phyloP scores from a whole-genome alignment of 2,888 invertebrate genomes.

The Cheiracanthium punctorium region DNA sequence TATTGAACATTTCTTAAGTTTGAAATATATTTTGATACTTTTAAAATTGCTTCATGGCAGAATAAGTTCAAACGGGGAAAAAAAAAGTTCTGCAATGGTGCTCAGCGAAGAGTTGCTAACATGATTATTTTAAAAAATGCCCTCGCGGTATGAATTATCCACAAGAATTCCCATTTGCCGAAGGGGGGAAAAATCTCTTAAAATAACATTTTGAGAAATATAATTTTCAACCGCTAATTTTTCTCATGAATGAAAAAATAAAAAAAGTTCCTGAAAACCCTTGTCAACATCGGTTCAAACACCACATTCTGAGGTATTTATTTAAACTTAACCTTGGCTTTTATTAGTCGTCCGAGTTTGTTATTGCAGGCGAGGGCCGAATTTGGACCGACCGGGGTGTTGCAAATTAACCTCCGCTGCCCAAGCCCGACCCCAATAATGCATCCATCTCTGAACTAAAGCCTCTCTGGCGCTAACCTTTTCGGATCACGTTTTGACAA shows the following conservation, averaged over 20 bases:
- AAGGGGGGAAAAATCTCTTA: too few relatives aligned
- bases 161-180: too few relatives aligned
- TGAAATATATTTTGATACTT: too few relatives aligned
- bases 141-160: too few relatives aligned
- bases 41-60: too few relatives aligned
- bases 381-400: slow-evolving; percentile 56
- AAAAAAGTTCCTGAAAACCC: slow-evolving; percentile 36
- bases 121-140: too few relatives aligned
- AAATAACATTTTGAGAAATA: neutral
- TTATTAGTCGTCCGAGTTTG: slow-evolving; percentile 45
- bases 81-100: too few relatives aligned
- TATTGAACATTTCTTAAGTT: too few relatives aligned
- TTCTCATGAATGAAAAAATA: slow-evolving; percentile 41
- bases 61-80: too few relatives aligned
- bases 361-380: slow-evolving; percentile 55
- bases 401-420: slow-evolving; percentile 50
- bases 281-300: slow-evolving; percentile 31
- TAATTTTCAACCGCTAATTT: neutral
- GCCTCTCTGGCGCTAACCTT: slow-evolving; percentile 36
- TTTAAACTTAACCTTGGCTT: slow-evolving; percentile 55
- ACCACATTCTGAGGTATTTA: slow-evolving; percentile 41
- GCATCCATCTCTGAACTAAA: slow-evolving; percentile 14
- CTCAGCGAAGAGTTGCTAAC: too few relatives aligned
- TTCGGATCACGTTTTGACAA: slow-evolving; percentile 56
- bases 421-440: slow-evolving; percentile 58